Evolutionary conservation across 2,888 invertebrate genomes (phyloP), one percentile per base, ranked within the genome.

Genomic region (Drosophila paucipuncta): DNA sequence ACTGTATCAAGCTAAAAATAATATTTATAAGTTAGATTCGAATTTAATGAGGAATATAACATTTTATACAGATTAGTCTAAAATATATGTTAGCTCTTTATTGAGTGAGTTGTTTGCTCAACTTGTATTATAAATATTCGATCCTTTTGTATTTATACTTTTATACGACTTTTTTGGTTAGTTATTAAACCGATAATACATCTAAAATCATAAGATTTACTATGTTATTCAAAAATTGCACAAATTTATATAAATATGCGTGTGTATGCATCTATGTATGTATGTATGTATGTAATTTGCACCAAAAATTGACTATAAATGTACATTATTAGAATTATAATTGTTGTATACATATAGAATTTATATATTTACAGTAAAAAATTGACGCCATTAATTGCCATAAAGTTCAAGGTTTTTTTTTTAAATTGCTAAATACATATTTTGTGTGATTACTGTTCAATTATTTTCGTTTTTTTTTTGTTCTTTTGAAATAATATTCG

Each of bases 321-420:
- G 55, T 89, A 84, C 72, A 83, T 66, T 85, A 70, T 70, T 73
- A 55, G 55, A 83, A 73, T 71, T 64, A 58, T 54, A 63, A 65
- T 72, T 65, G 57, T 68, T 86, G 69, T 80, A 67, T 86, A 77
- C 68, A 76, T 79, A 59, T 82, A 73, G 73, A 73, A 60, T 79
- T 63, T 49, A 71, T 75, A 73, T 78, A 68, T 89, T 74, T 80
- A 85, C 86, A 89, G 74, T 80, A 76, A 68, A 77, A 90, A 87
- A 91, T 91, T 88, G 87, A 88, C 87, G 70, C 71, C 76, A 78
- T 82, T 87, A 87, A 90, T 91, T 88, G 91, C 91, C 76, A 72
- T 86, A 54, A 73, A 66, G 69, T 80, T 76, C 49, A 70, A 47
- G 16, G 9, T 16, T 25, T 60, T 80, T 76, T 58, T 59, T 58